A percentile compares a stretch with the other conserved stretches of the same genome.
Conservation (phyloP, 2,113 vertebrate genomes). For the Bubo blakistoni region DNA sequence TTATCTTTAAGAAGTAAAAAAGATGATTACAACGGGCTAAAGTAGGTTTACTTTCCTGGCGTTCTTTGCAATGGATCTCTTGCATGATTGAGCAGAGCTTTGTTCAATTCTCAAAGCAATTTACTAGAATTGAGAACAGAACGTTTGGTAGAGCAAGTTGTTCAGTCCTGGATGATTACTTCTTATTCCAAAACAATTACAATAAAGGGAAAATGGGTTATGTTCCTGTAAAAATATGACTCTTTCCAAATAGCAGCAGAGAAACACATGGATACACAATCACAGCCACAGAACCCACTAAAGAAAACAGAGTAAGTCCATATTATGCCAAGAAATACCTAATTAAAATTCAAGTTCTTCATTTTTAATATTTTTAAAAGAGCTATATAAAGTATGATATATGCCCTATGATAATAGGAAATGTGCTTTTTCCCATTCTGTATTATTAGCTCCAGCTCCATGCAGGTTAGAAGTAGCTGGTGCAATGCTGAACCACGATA, state of each 20-base stretch:
- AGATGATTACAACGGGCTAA: constrained; percentile 23
- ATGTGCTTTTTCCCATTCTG: background rate
- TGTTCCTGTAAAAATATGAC: constrained; percentile 69
- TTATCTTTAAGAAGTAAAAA: constrained; percentile 36
- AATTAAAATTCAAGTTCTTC: background rate
- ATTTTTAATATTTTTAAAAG: background rate
- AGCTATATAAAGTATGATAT: background rate
- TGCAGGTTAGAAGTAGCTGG: background rate
- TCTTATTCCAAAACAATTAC: constrained; percentile 78
- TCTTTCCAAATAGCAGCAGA: constrained; percentile 46
- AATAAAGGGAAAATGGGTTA: constrained; percentile 71
- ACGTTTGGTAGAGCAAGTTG: constrained; percentile 67
- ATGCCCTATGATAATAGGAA: background rate
- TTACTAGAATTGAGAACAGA: constrained; percentile 71
- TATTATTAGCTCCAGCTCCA: background rate
- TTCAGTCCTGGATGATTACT: constrained; percentile 78
- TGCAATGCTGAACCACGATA: background rate
- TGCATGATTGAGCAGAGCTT: constrained; percentile 75
- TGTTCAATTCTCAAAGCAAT: constrained; percentile 80
- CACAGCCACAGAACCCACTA: background rate
- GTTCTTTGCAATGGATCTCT: constrained; percentile 63
- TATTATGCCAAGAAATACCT: background rate
- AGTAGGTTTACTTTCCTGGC: constrained; percentile 61
- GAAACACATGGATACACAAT: constrained; percentile 26
- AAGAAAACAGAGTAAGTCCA: background rate